Percentiles rank a stretch among this genome's conserved stretches.
These are phyloP conservation scores for Corythornis vintsioides DNA, from an alignment of 2,113 vertebrate species.

Conservation along the genomic window DNA sequence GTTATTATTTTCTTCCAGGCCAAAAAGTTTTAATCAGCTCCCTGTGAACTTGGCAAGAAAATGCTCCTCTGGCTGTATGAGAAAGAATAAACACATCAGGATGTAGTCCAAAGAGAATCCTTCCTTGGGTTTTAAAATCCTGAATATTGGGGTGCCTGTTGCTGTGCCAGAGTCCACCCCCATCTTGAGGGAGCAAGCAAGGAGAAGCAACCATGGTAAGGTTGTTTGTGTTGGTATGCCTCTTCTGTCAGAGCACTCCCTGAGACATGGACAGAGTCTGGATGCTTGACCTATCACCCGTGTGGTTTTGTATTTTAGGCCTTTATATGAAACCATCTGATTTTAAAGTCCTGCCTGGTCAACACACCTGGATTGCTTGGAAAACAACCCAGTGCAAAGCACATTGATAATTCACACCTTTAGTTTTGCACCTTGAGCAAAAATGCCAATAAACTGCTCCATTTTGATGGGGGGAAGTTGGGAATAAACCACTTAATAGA, in stretches of 20 bases:
- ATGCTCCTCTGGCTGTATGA: neutral
- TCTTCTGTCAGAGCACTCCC: neutral
- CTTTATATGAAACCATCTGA: accelerated
- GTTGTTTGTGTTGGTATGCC: neutral
- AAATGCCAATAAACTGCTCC: neutral
- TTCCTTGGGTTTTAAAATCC: neutral
- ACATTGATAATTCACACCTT: neutral
- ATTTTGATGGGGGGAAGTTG: neutral
- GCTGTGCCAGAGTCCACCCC: neutral
- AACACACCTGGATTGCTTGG: neutral
- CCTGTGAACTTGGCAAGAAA: constrained; percentile 16
- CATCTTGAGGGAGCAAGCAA: neutral
- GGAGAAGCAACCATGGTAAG: accelerated
- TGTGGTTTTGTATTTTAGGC: neutral
- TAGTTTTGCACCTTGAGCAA: neutral
- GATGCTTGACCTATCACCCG: neutral
- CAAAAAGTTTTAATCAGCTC: constrained; percentile 11
- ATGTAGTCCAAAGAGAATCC: neutral
- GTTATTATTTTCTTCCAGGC: constrained; percentile 18
- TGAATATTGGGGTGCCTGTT: neutral
- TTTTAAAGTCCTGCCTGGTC: neutral
- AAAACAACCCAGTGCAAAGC: neutral
- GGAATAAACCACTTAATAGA: neutral
- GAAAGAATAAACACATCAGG: neutral
- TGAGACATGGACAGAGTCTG: accelerated